Percentiles rank a stretch among this genome's conserved stretches.
Evolutionary conservation across 2,888 invertebrate species (phyloP).

Genomic region (Lithosia quadra): DNA sequence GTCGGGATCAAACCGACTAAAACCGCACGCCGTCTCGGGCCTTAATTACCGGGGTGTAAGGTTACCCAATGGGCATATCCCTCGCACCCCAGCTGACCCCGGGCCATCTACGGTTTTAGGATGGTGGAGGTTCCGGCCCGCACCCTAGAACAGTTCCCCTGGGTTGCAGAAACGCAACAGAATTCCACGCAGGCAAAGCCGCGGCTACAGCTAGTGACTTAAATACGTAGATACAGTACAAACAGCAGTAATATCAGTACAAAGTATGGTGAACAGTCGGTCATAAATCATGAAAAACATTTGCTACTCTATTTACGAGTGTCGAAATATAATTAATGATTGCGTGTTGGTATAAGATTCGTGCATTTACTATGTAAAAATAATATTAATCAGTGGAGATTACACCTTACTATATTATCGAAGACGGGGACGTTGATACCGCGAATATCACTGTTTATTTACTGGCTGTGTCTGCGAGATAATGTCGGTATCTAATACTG

Average conservation of each 20-base stretch:
- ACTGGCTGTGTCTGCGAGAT: neutral
- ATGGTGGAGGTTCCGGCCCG: no score
- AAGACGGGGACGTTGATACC: conserved; percentile 16
- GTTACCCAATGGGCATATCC: no score
- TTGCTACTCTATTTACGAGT: neutral
- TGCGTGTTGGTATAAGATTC: conserved; percentile 42
- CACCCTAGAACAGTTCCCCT: no score
- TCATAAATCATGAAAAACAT: neutral
- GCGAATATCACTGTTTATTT: conserved; percentile 15
- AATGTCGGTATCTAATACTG: conserved; percentile 5
- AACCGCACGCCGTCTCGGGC: no score
- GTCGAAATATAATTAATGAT: neutral
- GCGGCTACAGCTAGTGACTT: no score
- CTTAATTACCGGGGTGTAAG: no score
- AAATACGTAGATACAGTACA: no score
- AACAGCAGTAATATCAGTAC: neutral
- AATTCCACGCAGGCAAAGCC: no score
- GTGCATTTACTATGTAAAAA: conserved; percentile 14
- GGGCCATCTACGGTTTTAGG: no score
- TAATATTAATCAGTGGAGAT: conserved; percentile 18
- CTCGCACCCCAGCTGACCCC: no score
- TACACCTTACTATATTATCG: conserved; percentile 13
- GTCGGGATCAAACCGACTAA: no score
- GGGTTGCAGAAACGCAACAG: no score
- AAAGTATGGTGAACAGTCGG: neutral